phyloP scores from a whole-genome alignment of 2,797 vertebrate genomes.

The Sebastes itinus region DNA sequence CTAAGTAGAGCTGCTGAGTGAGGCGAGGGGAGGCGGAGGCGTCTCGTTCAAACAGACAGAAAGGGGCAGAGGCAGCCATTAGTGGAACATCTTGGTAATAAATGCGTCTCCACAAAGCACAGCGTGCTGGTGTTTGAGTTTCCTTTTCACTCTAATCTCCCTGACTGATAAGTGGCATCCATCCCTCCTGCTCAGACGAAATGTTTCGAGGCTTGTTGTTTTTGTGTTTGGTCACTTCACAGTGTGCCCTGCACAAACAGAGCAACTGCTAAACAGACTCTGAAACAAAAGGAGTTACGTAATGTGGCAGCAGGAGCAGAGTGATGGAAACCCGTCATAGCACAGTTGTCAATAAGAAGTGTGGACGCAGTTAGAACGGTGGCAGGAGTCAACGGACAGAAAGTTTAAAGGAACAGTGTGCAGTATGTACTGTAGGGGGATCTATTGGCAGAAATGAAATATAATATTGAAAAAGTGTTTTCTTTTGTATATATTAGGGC shows the following conservation, averaged over 20 bases:
- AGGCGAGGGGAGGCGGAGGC: constrained; percentile 43
- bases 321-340: not conserved
- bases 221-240: constrained; percentile 38
- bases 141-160: constrained; percentile 56
- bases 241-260: constrained; percentile 35
- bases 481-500: not conserved
- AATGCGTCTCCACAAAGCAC: constrained; percentile 53
- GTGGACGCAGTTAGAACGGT: not conserved
- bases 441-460: not conserved
- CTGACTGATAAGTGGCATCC: constrained; percentile 53
- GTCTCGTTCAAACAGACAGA: constrained; percentile 48
- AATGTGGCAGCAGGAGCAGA: not conserved
- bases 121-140: constrained; percentile 58
- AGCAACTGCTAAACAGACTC: constrained; percentile 20
- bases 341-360: constrained; percentile 2
- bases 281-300: constrained; percentile 20
- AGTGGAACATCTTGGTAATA: constrained; percentile 60
- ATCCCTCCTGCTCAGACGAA: constrained; percentile 28
- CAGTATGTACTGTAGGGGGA: fast-evolving
- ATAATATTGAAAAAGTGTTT: not conserved
- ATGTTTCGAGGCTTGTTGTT: constrained; percentile 5
- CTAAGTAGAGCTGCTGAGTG: constrained; percentile 56
- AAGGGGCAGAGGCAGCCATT: constrained; percentile 63
- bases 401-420: not conserved
- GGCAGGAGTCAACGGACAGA: not conserved